Evolutionary conservation across 2,888 invertebrate species (phyloP).

Genomic region (Ormyrus nitidulus): DNA sequence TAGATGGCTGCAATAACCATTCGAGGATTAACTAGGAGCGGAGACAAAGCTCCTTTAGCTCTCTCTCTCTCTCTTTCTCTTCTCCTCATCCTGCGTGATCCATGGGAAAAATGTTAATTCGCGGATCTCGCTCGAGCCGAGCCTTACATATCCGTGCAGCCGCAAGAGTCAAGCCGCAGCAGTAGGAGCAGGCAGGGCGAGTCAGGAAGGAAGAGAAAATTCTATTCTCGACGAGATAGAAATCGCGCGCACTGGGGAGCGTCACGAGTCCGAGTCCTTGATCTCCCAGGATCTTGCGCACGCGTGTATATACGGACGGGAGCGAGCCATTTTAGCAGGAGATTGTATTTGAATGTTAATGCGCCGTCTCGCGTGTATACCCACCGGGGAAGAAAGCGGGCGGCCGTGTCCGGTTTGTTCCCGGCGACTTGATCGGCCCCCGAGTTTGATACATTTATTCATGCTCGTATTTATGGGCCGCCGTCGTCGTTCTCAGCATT

Average conservation of each 20-base stretch:
- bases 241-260: constrained; percentile 9
- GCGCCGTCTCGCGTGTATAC: constrained; percentile 20
- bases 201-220: constrained; percentile 22
- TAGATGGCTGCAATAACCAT: too few relatives aligned
- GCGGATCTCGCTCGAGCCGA: too few relatives aligned
- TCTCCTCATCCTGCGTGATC: too few relatives aligned
- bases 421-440: constrained; percentile 17
- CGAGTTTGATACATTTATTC: constrained; percentile 69
- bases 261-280: background rate
- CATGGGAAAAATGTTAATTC: too few relatives aligned
- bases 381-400: constrained; percentile 4
- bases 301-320: background rate
- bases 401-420: background rate
- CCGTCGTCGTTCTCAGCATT: constrained; percentile 21
- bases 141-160: too few relatives aligned
- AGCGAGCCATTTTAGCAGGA: constrained; percentile 41
- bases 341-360: constrained; percentile 71
- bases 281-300: background rate
- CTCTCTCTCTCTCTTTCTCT: too few relatives aligned
- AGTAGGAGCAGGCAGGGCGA: too few relatives aligned
- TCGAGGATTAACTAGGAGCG: too few relatives aligned
- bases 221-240: constrained; percentile 36
- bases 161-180: too few relatives aligned
- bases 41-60: too few relatives aligned
- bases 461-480: constrained; percentile 67